Evolutionary conservation across 2,113 vertebrate genomes (phyloP), one percentile per base, ranked within the genome.

Genomic region (Syngnathus typhle): DNA sequence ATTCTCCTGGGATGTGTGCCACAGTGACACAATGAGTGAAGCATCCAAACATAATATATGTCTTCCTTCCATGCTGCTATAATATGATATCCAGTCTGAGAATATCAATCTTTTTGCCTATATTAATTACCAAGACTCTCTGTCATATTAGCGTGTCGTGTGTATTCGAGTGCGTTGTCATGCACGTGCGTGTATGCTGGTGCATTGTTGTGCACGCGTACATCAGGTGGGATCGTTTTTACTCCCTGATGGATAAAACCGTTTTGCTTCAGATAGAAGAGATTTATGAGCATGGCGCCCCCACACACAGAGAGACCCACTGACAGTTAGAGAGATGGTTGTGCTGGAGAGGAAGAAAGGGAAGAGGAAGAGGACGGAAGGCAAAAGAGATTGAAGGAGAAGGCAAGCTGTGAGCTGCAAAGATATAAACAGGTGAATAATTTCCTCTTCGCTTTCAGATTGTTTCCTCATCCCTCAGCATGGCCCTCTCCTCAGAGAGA

Each of bases 381-480:
- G 75, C 72, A 68, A 69, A 71, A 64, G 55, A 76, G 74, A 76
- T 79, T 75, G 65, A 69, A 71, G 67, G 55, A 70, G 65, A 74
- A 73, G 67, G 73, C 71, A 73, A 75, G 69, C 74, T 71, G 78
- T 79, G 76, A 82, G 71, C 77, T 77, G 68, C 76, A 73, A 69
- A 77, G 80, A 85, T 83, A 84, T 80, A 77, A 83, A 78, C 76
- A 86, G 79, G 78, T 81, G 81, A 84, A 79, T 82, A 72, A 83
- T 80, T 85, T 84, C 80, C 76, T 82, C 66, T 68, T 84, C 58
- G 64, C 46, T 65, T 65, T 79, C 72, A 77, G 82, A 83, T 81
- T 74, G 76, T 82, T 84, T 78, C 76, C 79, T 83, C 76, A 66
- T 85, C 69, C 74, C 72, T 85, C 70, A 71, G 69, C 62, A 67